phyloP scores from a whole-genome alignment of 2,113 vertebrate genomes.

The Columbina picui region DNA sequence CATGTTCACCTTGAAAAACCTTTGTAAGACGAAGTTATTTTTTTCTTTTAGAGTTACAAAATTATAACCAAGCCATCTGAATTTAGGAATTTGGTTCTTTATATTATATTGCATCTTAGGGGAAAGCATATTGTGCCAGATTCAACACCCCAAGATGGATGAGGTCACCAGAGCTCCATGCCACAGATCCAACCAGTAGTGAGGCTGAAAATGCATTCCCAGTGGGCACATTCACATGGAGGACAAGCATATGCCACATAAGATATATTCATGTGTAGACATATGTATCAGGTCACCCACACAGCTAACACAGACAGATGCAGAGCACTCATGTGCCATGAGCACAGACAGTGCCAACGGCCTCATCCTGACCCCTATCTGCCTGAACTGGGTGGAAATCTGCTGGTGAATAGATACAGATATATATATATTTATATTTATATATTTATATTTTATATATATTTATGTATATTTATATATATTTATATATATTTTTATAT shows the following conservation, averaged over 20 bases:
- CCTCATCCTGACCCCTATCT: not conserved
- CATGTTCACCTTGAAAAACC: not conserved
- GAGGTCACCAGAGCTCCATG: not conserved
- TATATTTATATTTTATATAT: too few relatives aligned
- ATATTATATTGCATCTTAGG: not conserved
- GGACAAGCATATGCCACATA: not conserved
- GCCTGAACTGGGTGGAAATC: not conserved
- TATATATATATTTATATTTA: too few relatives aligned
- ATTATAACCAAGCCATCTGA: not conserved
- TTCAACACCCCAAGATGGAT: not conserved
- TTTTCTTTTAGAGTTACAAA: not conserved
- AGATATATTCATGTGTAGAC: not conserved
- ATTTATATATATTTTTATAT: not conserved
- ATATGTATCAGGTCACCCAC: too few relatives aligned
- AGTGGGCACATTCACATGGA: not conserved
- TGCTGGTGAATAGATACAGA: not conserved
- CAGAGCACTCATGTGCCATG: not conserved
- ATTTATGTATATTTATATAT: fast-evolving
- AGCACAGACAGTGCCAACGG: not conserved
- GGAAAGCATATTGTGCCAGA: not conserved
- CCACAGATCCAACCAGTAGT: not conserved
- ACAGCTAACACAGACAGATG: not conserved
- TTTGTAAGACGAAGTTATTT: not conserved
- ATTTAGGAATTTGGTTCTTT: not conserved
- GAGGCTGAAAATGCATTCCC: not conserved